Evolutionary conservation across 2,113 vertebrate genomes (phyloP), one percentile per base, ranked within the genome.

Genomic region (Ondatra zibethicus): DNA sequence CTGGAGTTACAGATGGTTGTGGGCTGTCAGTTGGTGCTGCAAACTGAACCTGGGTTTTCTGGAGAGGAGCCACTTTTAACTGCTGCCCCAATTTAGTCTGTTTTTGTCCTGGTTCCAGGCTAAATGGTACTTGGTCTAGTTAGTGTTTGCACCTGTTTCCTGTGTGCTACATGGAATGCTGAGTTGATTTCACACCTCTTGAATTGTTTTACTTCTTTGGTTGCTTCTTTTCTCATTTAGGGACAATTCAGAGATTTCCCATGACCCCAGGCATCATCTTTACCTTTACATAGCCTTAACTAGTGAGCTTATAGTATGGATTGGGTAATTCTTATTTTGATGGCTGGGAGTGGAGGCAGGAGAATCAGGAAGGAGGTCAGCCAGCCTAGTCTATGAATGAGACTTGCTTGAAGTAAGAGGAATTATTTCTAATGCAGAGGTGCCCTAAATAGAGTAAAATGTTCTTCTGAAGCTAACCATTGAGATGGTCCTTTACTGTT

Each of bases 371-470:
- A 17, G 36, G 45, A 61, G 80, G 39, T 61, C 9, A 31, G 23
- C n/a, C 82, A 86, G 61, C 27, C 29, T 86, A 63, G 55, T 25
- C 82, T 85, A 1, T 31, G 39, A 85, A n/a, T 42, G 25, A 85
- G 39, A 65, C n/a, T 84, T 86, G 82, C 16, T 5, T 33, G 10
- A 66, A 47, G 9, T 52, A 63, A 85, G 5, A 47, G 27, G 21
- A 1, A 42, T 92, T 93, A 47, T 90, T 96, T 94, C 66, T 94
- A 39, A 72, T 90, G 21, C 11, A 72, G 80, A 96, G 68, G 65
- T 19, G 5, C 42, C 11, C 4, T 61, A 47, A 88, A 19, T 19
- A 4, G 23, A 87, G 5, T 86, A 77, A 89, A 80, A 55, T 29
- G 0, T 13, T 84, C 52, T 42, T 70, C 84, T 39, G 70, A 68